Conservation (phyloP, 2,888 invertebrate species). For the Aquatica leii region DNA sequence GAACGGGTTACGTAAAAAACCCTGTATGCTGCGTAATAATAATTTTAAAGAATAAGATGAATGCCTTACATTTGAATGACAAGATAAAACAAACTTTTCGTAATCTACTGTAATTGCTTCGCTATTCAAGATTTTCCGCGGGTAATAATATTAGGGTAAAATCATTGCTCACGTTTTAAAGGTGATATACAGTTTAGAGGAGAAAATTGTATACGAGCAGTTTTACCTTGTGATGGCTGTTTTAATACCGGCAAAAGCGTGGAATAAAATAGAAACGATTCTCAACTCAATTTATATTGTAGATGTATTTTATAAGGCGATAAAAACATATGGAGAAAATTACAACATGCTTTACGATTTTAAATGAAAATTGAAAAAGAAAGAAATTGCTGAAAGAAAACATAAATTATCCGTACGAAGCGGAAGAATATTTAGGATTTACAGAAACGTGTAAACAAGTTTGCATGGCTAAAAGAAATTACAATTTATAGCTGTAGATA, state of each 20-base stretch:
- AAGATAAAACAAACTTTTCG: too few relatives aligned
- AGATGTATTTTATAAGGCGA: too few relatives aligned
- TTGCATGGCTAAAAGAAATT: conserved; percentile 3
- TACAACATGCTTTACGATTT: too few relatives aligned
- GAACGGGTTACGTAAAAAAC: too few relatives aligned
- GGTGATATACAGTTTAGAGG: conserved; percentile 5
- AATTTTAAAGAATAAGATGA: too few relatives aligned
- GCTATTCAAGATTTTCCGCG: background rate
- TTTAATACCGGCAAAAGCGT: background rate
- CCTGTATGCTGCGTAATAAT: too few relatives aligned
- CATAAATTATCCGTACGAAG: background rate
- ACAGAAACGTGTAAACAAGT: background rate
- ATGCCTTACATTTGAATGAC: too few relatives aligned
- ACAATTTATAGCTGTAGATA: background rate
- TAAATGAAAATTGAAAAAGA: too few relatives aligned
- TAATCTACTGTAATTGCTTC: too few relatives aligned
- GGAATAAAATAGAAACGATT: background rate
- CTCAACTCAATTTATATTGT: too few relatives aligned
- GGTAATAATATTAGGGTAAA: conserved; percentile 5
- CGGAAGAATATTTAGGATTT: conserved; percentile 3
- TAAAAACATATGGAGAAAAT: too few relatives aligned
- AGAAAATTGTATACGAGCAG: background rate
- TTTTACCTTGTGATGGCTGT: background rate
- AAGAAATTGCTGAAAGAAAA: too few relatives aligned
- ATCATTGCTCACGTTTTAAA: conserved; percentile 9